A percentile compares a stretch with the other conserved stretches of the same genome.
Conservation (phyloP, 2,888 invertebrate species). For the Euclidia mi region DNA sequence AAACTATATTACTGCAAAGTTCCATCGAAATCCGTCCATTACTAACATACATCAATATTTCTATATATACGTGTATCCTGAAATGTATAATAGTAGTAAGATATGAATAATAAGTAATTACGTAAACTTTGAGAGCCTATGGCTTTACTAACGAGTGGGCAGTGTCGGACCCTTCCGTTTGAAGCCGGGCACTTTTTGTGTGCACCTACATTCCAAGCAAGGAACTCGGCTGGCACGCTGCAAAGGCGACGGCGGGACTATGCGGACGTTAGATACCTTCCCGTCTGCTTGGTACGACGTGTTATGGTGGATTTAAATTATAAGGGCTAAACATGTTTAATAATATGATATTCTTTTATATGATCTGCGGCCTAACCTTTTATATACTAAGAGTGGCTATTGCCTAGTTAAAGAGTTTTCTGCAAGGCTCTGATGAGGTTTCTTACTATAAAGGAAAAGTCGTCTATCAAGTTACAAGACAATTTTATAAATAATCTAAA, state of each 20-base stretch:
- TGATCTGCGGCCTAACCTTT: no score
- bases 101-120: constrained; percentile 36
- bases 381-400: no score
- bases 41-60: no score
- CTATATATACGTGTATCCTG: no score
- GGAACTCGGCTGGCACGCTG: constrained; percentile 75
- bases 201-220: constrained; percentile 82
- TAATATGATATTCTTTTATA: background rate
- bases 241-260: constrained; percentile 62
- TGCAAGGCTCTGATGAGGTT: no score
- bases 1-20: no score
- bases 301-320: constrained; percentile 8
- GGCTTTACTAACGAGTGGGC: constrained; percentile 74
- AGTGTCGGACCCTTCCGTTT: constrained; percentile 82
- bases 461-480: no score
- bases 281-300: constrained; percentile 28
- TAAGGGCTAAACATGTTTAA: background rate
- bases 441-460: no score
- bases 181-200: constrained; percentile 83
- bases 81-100: background rate
- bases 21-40: no score
- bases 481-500: no score
- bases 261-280: constrained; percentile 48
- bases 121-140: constrained; percentile 63
- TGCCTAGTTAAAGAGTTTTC: no score